These are phyloP conservation scores for Heliconius aoede DNA, from an alignment of 2,888 invertebrate genomes.

Conservation along the genomic window DNA sequence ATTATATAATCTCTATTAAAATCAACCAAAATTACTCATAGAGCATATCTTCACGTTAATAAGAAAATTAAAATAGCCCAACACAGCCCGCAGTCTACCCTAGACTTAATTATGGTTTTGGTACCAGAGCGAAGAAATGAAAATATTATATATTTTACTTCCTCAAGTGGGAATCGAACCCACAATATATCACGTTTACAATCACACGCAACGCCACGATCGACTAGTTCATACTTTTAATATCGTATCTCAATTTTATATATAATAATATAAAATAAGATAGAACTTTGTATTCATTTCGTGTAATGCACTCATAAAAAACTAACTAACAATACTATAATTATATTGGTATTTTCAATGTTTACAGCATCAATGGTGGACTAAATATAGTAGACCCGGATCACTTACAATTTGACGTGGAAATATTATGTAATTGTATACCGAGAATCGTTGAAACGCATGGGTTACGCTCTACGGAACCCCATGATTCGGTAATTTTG, in stretches of 20 bases:
- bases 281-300: neutral
- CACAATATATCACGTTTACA: too few species aligned
- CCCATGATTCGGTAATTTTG: conserved; percentile 71
- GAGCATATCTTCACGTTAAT: neutral
- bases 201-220: too few species aligned
- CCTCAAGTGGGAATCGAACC: too few species aligned
- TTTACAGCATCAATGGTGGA: conserved; percentile 35
- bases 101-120: too few species aligned
- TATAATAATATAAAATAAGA: neutral
- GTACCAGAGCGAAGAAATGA: too few species aligned
- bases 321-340: conserved; percentile 31
- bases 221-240: too few species aligned
- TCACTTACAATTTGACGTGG: conserved; percentile 49
- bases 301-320: neutral
- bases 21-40: neutral
- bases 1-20: neutral
- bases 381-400: conserved; percentile 37
- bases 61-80: neutral
- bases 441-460: conserved; percentile 74
- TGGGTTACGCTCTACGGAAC: conserved; percentile 71
- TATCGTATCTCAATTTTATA: too few species aligned
- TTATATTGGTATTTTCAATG: conserved; percentile 43
- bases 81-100: too few species aligned
- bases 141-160: too few species aligned
- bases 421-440: conserved; percentile 70